These are phyloP conservation scores for Perizoma affinitatum DNA, from an alignment of 2,888 invertebrate species.

Conservation along the genomic window DNA sequence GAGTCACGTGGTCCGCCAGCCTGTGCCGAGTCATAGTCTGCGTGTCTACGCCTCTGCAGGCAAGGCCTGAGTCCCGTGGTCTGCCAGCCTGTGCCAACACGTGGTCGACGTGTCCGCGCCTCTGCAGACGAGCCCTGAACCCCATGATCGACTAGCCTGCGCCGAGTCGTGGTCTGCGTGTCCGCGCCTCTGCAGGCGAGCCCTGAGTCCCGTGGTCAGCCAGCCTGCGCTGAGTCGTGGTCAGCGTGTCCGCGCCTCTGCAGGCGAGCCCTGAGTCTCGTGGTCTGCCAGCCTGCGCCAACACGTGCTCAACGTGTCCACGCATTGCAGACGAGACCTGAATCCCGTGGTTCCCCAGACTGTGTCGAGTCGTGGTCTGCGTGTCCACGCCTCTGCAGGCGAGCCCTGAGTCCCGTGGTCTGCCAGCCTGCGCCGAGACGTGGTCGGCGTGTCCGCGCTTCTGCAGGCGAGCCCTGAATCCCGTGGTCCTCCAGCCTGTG, in stretches of 20 bases:
- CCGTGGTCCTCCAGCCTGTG: background rate
- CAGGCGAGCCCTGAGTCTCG: background rate
- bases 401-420: background rate
- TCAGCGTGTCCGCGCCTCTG: background rate
- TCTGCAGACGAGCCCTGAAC: too few species aligned
- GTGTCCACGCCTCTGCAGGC: conserved; percentile 1
- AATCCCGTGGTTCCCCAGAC: background rate
- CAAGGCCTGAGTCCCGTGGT: background rate
- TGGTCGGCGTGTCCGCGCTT: background rate
- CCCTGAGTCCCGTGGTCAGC: background rate
- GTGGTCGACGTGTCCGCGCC: too few species aligned
- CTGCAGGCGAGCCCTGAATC: background rate
- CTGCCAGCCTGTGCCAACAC: background rate
- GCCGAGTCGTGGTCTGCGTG: background rate
- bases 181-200: background rate
- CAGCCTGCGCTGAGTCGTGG: background rate
- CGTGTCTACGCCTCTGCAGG: background rate
- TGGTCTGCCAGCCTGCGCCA: conserved; percentile 2
- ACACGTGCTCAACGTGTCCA: conserved; percentile 1
- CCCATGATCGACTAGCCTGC: too few species aligned
- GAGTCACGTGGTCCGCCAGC: background rate
- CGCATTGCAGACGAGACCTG: background rate
- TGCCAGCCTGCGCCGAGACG: background rate
- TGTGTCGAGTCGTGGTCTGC: background rate
- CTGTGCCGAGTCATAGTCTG: background rate